A percentile compares a stretch with the other conserved stretches of the same genome.
phyloP scores from a whole-genome alignment of 2,888 invertebrate species.

The Auanema freiburgensis region DNA sequence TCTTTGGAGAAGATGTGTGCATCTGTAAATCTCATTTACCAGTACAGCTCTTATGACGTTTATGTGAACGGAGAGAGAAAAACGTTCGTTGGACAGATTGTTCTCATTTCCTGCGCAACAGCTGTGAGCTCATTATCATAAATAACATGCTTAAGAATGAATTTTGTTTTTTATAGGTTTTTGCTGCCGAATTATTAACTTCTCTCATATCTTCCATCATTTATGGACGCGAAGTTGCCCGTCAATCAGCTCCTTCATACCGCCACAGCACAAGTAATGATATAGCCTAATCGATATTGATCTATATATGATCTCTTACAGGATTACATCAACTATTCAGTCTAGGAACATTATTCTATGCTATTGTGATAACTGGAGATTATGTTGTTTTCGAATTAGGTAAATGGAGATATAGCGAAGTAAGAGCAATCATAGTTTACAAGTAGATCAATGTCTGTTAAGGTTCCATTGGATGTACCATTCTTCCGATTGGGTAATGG shows the following conservation, averaged over 20 bases:
- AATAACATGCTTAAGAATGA: not conserved
- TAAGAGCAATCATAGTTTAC: constrained; percentile 2
- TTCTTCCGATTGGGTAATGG: constrained; percentile 63
- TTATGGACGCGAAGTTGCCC: constrained; percentile 45
- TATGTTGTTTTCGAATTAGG: constrained; percentile 63
- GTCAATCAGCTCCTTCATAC: constrained; percentile 38
- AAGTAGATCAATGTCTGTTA: not conserved
- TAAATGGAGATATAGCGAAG: constrained; percentile 60
- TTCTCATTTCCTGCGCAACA: constrained; percentile 54
- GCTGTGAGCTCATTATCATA: constrained; percentile 26
- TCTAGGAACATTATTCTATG: constrained; percentile 60
- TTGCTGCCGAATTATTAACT: constrained; percentile 44
- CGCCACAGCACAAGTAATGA: constrained; percentile 30
- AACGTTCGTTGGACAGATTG: constrained; percentile 54
- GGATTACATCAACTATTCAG: constrained; percentile 53
- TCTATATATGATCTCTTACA: not conserved
- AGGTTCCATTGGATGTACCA: constrained; percentile 53
- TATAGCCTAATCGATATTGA: not conserved
- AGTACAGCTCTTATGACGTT: constrained; percentile 49
- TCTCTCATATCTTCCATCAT: constrained; percentile 44
- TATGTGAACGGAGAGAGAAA: constrained; percentile 41
- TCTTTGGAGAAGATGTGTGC: constrained; percentile 57
- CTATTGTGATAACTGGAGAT: constrained; percentile 57
- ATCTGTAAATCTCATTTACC: constrained; percentile 60
- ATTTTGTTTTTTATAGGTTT: constrained; percentile 20